Conservation (phyloP, 2,888 invertebrate genomes). For the Trichogramma dendrolimi region DNA sequence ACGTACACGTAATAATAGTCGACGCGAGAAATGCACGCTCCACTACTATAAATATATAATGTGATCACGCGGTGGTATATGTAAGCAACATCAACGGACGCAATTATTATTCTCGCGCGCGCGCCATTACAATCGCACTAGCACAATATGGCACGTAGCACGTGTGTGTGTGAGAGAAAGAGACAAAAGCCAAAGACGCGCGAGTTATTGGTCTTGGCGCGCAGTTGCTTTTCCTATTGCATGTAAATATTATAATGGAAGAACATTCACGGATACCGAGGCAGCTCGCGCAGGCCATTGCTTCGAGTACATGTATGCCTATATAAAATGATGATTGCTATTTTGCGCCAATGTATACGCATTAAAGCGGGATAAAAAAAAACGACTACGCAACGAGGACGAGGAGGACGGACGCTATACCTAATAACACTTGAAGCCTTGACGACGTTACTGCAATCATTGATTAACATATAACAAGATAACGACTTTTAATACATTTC, state of each 20-base stretch:
- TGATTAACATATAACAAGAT: constrained; percentile 51
- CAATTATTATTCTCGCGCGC: constrained; percentile 12
- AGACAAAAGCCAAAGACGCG: constrained; percentile 6
- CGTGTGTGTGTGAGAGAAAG: constrained; percentile 2
- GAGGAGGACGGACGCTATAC: constrained; percentile 29
- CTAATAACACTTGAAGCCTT: constrained; percentile 24
- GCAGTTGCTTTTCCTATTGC: constrained; percentile 22
- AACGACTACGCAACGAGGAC: background rate
- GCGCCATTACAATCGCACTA: background rate
- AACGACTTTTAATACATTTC: constrained; percentile 33
- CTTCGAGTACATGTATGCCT: constrained; percentile 1
- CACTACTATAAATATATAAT: constrained; percentile 4
- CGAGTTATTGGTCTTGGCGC: constrained; percentile 8
- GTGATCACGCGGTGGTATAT: background rate
- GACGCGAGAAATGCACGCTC: constrained; percentile 9
- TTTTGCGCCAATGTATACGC: too few relatives aligned
- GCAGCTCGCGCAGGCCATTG: too few relatives aligned
- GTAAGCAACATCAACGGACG: constrained; percentile 3
- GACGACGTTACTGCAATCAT: constrained; percentile 15
- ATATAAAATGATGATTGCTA: background rate
- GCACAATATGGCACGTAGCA: background rate
- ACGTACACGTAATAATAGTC: constrained; percentile 21
- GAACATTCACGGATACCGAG: background rate
- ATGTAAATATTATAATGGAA: constrained; percentile 22
- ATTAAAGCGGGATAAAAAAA: too few relatives aligned